phyloP scores from a whole-genome alignment of 2,797 vertebrate genomes.

The Xyrichtys novacula region DNA sequence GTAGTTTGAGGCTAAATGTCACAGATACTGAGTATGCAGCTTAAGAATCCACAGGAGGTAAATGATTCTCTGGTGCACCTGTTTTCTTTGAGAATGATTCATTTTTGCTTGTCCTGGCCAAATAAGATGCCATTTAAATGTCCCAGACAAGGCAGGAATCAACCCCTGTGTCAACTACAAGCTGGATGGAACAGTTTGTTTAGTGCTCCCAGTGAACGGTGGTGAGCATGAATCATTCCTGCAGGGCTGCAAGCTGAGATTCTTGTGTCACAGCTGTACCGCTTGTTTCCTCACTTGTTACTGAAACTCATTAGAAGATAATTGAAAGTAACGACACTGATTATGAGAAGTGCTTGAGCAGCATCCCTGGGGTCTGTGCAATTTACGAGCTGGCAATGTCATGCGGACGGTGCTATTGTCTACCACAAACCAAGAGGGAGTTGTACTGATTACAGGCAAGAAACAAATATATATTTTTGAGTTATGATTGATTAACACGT shows the following conservation, averaged over 20 bases:
- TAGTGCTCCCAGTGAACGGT: constrained; percentile 18
- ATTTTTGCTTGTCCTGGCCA: constrained; percentile 17
- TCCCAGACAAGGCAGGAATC: constrained; percentile 40
- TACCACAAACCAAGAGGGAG: constrained; percentile 45
- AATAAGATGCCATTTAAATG: constrained; percentile 35
- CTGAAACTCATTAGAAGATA: constrained; percentile 85
- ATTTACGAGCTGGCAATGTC: constrained; percentile 64
- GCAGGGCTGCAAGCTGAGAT: constrained; percentile 47
- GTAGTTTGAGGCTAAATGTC: constrained; percentile 44
- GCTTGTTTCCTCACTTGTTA: constrained; percentile 84
- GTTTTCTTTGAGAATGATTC: constrained; percentile 17
- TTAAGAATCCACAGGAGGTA: constrained; percentile 1
- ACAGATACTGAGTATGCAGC: constrained; percentile 31
- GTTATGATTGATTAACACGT: constrained; percentile 43
- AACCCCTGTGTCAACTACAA: constrained; percentile 18
- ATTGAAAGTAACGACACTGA: constrained; percentile 85
- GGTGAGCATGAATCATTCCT: constrained; percentile 47
- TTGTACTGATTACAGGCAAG: constrained; percentile 39
- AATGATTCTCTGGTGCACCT: constrained; percentile 16
- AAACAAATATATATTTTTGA: constrained; percentile 31
- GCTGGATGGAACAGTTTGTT: constrained; percentile 7
- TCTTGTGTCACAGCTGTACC: constrained; percentile 74
- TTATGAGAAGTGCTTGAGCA: constrained; percentile 65
- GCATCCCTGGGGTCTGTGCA: constrained; percentile 66
- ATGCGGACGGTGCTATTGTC: constrained; percentile 40